Evolutionary conservation across 2,797 vertebrate species (phyloP).

Genomic region (Lacerta agilis): DNA sequence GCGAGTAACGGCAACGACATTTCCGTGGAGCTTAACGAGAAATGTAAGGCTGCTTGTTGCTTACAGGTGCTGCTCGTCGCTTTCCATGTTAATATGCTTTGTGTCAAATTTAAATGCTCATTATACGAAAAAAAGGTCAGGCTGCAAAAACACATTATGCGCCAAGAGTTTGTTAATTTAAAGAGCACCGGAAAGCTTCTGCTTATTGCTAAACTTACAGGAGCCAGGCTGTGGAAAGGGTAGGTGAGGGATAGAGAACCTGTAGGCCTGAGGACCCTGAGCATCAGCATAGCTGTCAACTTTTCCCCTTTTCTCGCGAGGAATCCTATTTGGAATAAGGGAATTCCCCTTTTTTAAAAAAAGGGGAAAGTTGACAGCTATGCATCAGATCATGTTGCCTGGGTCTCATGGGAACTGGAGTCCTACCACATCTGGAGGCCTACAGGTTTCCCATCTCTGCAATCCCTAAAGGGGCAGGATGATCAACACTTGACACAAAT

Average conservation of each 20-base stretch:
- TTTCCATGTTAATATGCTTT: neutral
- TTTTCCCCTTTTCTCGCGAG: too few relatives aligned
- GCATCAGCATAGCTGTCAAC: neutral
- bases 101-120: constrained; percentile 16
- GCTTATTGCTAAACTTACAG: neutral
- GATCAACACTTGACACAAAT: too few relatives aligned
- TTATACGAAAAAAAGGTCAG: neutral
- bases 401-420: neutral
- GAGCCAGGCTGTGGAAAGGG: neutral
- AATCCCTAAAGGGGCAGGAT: too few relatives aligned
- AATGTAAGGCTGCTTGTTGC: neutral
- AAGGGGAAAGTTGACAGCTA: too few relatives aligned
- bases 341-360: too few relatives aligned
- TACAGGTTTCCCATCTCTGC: neutral
- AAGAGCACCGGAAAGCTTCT: neutral
- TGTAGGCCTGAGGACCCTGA: neutral
- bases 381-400: neutral
- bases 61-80: neutral
- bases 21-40: neutral
- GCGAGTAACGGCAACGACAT: neutral
- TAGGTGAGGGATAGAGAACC: neutral
- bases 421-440: neutral
- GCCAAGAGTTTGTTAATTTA: neutral
- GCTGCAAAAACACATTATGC: constrained; percentile 1
- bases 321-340: too few relatives aligned